Evolutionary conservation across 2,797 vertebrate genomes (phyloP), one percentile per base, ranked within the genome.

Genomic region (Gymnopithys bicolor): DNA sequence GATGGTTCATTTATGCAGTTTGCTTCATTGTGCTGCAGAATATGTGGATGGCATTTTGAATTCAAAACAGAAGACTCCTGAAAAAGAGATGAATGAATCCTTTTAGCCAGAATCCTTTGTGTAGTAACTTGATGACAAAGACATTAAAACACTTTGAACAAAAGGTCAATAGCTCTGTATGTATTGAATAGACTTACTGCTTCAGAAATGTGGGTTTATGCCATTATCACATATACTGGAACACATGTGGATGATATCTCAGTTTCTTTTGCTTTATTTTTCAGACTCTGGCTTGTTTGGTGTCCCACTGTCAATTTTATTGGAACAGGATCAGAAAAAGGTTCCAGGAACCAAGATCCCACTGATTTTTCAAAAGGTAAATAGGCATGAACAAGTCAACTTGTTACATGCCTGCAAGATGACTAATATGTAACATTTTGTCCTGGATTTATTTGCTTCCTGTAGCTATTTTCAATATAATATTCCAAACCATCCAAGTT

Each of bases 261-360:
- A 10, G 3, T 87, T 94, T 96, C 60, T 86, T 94, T 69, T 96
- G 18, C 52, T 86, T 93, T 76, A 33, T 94, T 86, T 32, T 97
- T 74, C 97, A 99, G 99, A 99, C 87, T 98, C 96, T 41, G 99
- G 99, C 76, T 96, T 99, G 71, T 99, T 99, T 84, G 98, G 98
- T 81, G 98, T 99, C 94, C 98, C 99, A 33, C 96, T 99, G 33
- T 70, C 97, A 28, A 96, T 97, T 76, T 97, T 99, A 93, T 91
- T 99, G 98, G 99, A 99, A 45, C 99, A 99, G 95, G 99, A 99
- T 98, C 99, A 99, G 96, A 99, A 96, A 82, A 98, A 97, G 85
- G 62, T 94, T 37, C 97, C 98, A 62, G 98, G 98, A 84, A 98
- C 98, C 84, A 98, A 98, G 97, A 99, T 99, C 93, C 99, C 99